Percentiles rank a stretch among this genome's conserved stretches.
phyloP scores from a whole-genome alignment of 2,797 vertebrate species.

The Enteromius argenteus region DNA sequence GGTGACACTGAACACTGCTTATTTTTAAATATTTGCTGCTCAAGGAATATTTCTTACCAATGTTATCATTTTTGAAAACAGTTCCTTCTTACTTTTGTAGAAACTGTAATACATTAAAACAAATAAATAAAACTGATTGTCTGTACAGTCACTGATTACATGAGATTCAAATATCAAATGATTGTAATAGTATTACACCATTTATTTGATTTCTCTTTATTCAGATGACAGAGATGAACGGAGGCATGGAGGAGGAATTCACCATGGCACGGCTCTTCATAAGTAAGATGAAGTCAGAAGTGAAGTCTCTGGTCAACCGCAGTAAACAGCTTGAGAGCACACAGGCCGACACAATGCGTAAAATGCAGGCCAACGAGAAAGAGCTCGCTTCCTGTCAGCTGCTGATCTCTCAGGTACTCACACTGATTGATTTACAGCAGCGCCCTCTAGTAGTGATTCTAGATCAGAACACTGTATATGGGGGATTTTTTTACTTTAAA shows the following conservation, averaged over 20 bases:
- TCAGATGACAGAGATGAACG: conserved; percentile 89
- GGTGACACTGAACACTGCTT: too few species aligned
- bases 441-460: conserved; percentile 5
- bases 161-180: background rate
- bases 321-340: conserved; percentile 89
- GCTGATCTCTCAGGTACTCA: conserved; percentile 88
- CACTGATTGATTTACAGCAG: background rate
- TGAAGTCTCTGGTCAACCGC: conserved; percentile 91
- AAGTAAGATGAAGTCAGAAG: conserved; percentile 97
- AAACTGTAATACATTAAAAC: background rate
- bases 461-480: background rate
- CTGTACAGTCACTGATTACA: background rate
- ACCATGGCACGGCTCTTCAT: conserved; percentile 93
- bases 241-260: conserved; percentile 94
- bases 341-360: conserved; percentile 84
- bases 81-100: background rate
- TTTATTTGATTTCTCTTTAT: background rate
- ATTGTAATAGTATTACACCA: background rate
- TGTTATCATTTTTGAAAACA: background rate
- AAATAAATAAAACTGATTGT: background rate
- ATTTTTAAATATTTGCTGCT: background rate
- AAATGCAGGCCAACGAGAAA: conserved; percentile 87
- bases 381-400: conserved; percentile 90
- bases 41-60: background rate
- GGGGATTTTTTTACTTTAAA: background rate